Evolutionary conservation across 2,888 invertebrate species (phyloP), one percentile per base, ranked within the genome.

Genomic region (Sphinx pinastri): DNA sequence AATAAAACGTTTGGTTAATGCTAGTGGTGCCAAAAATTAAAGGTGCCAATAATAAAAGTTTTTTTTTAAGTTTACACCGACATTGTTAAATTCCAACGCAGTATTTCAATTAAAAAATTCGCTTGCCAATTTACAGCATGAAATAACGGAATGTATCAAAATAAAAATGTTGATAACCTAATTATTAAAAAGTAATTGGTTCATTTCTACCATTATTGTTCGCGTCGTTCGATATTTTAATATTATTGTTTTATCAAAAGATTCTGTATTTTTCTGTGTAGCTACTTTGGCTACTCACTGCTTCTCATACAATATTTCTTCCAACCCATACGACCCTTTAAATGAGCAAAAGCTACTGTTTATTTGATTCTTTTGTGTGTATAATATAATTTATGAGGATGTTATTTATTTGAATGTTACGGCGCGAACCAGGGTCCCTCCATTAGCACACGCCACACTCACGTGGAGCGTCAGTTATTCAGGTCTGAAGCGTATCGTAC

Each of bases 11-110:
- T 87, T 77, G 81, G 81, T 84, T 83, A 81, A 77, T 80, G 88
- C 86, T 88, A 87, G 88, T 81, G 92, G 91, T 92, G 93, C 92
- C 93, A 92, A 92, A 91, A 82, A 84, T 81, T 77, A 76, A 79
- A 87, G 92, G 92, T 92, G 92, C 91, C 92, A 92, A 92, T 68
- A 63, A 68, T 68, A 16, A 68, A 68, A 59, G 55, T 54, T 12
- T 8, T 51, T 68, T 68, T 45, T 49, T 49, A 54, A 51, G 59
- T 68, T 68, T 68, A 31, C 31, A 38, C n/a, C 59, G 60, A 49
- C n/a, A 49, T 31, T 69, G 31, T 70, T 72, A 54, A 73, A 66
- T 73, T 73, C 38, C 59, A 74, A 63, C 63, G 11, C 19, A 49
- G 49, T 49, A 73, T 71, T 75, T 71, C 72, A 63, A 63, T 58